Evolutionary conservation across 2,888 invertebrate species (phyloP).

Genomic region (Escarpia spicata): DNA sequence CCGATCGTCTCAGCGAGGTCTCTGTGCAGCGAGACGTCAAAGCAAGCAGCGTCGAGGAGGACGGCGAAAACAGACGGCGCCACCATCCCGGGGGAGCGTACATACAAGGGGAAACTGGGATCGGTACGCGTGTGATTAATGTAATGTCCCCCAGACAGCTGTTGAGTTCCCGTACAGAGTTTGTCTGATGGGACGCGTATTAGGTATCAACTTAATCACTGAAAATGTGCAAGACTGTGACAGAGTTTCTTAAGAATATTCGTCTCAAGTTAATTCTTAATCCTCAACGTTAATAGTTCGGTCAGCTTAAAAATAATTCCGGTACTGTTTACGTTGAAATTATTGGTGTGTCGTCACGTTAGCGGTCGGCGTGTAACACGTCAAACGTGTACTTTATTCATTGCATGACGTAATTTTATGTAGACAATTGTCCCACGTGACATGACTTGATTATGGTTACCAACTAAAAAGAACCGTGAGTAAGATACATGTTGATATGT

Average conservation of each 20-base stretch:
- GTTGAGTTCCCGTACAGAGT: background rate
- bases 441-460: background rate
- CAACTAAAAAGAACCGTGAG: too few relatives aligned
- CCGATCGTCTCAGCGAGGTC: background rate
- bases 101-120: background rate
- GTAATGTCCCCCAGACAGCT: background rate
- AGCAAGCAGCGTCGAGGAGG: background rate
- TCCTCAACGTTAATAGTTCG: background rate
- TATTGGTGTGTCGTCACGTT: background rate
- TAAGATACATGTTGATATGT: too few relatives aligned
- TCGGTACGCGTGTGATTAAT: background rate
- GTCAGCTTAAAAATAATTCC: background rate
- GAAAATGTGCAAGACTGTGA: too few relatives aligned
- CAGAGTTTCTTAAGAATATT: too few relatives aligned
- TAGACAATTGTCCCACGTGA: background rate
- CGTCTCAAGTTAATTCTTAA: too few relatives aligned
- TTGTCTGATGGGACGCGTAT: background rate
- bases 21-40: background rate
- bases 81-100: constrained; percentile 8
- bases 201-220: background rate
- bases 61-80: background rate
- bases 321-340: background rate
- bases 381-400: background rate
- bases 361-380: background rate
- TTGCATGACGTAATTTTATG: background rate